Conservation (phyloP, 2,888 invertebrate species). For the Hybos culiciformis region DNA sequence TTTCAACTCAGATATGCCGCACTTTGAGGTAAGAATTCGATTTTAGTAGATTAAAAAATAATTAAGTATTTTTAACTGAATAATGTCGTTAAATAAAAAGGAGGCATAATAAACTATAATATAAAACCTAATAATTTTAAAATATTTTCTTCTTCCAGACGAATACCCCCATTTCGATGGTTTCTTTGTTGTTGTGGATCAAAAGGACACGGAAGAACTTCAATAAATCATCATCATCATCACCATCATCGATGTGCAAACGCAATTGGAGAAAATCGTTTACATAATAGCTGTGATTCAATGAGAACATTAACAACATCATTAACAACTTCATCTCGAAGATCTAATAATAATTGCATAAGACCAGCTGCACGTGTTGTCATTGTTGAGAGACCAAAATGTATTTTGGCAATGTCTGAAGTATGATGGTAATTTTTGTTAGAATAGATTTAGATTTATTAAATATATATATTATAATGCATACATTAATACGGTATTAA, state of each 20-base stretch:
- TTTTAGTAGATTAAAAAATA: constrained; percentile 11
- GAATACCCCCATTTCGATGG: constrained; percentile 56
- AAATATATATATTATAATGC: no score
- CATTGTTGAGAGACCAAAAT: constrained; percentile 30
- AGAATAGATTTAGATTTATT: no score
- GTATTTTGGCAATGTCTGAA: constrained; percentile 30
- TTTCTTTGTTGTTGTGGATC: constrained; percentile 40
- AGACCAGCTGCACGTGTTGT: constrained; percentile 28
- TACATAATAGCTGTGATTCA: constrained; percentile 35
- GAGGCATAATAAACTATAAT: no score
- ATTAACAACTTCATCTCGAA: constrained; percentile 30
- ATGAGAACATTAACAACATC: constrained; percentile 35
- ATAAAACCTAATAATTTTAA: background rate
- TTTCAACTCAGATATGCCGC: constrained; percentile 77
- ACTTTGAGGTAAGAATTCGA: constrained; percentile 76
- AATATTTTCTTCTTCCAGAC: constrained; percentile 18
- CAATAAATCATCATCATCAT: no score
- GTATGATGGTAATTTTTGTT: constrained; percentile 32
- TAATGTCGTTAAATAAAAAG: background rate
- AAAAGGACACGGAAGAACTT: constrained; percentile 25
- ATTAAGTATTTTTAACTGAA: background rate
- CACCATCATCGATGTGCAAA: constrained; percentile 31
- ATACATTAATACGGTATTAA: no score
- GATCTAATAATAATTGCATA: constrained; percentile 28
- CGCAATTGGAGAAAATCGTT: constrained; percentile 29